Percentiles rank a stretch among this genome's conserved stretches.
Evolutionary conservation across 2,888 invertebrate species (phyloP).

Genomic region (Apeira syringaria): DNA sequence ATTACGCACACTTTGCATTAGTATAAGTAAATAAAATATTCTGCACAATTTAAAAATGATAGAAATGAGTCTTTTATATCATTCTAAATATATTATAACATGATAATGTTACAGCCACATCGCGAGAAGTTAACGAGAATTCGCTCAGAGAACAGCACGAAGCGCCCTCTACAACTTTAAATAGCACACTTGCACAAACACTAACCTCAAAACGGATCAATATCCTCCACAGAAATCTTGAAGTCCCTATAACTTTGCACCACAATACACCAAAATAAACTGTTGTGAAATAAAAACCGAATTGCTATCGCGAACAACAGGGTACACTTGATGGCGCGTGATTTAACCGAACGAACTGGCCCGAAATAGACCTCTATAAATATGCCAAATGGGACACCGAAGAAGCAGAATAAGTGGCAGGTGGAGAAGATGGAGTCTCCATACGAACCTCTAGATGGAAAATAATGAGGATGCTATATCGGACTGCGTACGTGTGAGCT

Average conservation of each 20-base stretch:
- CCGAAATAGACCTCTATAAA: conserved; percentile 6
- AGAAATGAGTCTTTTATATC: no score
- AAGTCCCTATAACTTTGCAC: not conserved
- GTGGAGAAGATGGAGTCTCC: not conserved
- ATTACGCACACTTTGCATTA: no score
- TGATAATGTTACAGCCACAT: conserved; percentile 21
- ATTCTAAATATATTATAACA: no score
- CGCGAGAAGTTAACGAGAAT: conserved; percentile 20
- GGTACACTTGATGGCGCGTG: not conserved
- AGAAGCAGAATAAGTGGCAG: not conserved
- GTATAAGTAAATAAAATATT: no score
- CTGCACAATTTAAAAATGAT: no score
- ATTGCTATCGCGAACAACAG: not conserved
- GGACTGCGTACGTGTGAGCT: not conserved
- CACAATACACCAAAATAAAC: not conserved
- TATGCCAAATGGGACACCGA: conserved; percentile 1
- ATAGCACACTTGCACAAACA: conserved; percentile 7
- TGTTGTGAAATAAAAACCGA: not conserved
- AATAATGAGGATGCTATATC: not conserved
- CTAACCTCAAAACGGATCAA: conserved; percentile 2
- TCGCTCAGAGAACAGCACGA: not conserved
- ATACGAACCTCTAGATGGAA: not conserved
- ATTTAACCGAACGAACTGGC: not conserved
- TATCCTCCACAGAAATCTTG: not conserved
- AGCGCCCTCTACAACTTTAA: conserved; percentile 9